These are phyloP conservation scores for Chelonia mydas DNA, from an alignment of 2,797 vertebrate genomes.

Conservation along the genomic window DNA sequence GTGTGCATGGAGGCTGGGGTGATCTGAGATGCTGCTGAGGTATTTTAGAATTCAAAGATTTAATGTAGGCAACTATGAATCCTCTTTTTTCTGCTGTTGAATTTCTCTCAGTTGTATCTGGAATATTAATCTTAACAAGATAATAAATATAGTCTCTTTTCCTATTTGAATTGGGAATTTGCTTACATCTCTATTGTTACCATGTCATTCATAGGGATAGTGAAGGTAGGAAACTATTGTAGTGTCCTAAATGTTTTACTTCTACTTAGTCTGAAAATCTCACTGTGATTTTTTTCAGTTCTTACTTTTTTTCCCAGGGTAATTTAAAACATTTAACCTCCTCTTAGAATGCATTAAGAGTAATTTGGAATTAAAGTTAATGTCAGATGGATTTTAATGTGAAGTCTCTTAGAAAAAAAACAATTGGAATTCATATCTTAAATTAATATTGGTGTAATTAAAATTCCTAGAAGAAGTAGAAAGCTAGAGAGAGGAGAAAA, in stretches of 20 bases:
- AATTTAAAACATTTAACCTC: not conserved
- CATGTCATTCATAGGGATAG: slow-evolving; percentile 26
- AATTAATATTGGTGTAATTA: not conserved
- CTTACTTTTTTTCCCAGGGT: not conserved
- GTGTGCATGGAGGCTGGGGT: not conserved
- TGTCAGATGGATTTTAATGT: not conserved
- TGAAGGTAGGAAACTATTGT: slow-evolving; percentile 42
- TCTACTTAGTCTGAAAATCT: slow-evolving; percentile 18
- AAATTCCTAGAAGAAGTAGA: not conserved
- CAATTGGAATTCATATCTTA: not conserved
- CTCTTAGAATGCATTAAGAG: not conserved
- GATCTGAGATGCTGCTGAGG: not conserved
- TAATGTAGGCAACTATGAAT: slow-evolving; percentile 29
- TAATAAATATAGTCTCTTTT: not conserved
- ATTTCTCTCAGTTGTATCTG: slow-evolving; percentile 29
- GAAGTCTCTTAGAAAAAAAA: not conserved
- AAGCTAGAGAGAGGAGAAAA: not conserved
- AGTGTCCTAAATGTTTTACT: not conserved
- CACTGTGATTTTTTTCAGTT: not conserved
- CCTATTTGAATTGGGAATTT: slow-evolving; percentile 48
- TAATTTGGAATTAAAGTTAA: accelerated
- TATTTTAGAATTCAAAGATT: not conserved
- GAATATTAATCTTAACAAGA: slow-evolving; percentile 16
- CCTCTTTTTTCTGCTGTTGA: slow-evolving; percentile 55
- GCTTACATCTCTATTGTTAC: slow-evolving; percentile 41